Base-by-base conservation (phyloP, 2,888 invertebrate genomes). In the Orthonychiurus folsomi region DNA sequence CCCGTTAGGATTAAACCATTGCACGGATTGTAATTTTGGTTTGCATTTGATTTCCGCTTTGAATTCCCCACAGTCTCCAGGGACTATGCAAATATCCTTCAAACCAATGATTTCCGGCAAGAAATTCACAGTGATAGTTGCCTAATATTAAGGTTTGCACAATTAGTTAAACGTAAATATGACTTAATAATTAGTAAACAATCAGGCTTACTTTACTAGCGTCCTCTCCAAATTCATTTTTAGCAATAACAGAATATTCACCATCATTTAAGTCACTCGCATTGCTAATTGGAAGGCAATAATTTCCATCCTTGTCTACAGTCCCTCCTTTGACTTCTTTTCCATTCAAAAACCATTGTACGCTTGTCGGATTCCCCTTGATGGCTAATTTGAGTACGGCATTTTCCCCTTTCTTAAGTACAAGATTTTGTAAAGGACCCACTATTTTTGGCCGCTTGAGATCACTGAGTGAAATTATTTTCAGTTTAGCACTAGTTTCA, bases 71-170 rank as follows among this genome's bases (percentile, higher is more conserved):
- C 61, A 57, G 2, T 68, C 68, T 25, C 64, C 66, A 3, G 68
- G 68, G 12, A 59, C 64, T n/a, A 62, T 37, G 2, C 26, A 59
- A 2, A 66, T 48, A 24, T 64, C 64, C 70, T 84, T 84, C 56
- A 90, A 81, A 0, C 86, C 86, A 63, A 86, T 84, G 64, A 92
- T 85, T 78, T 89, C 88, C 0, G 92, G 91, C 71, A 86, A 81
- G 62, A 89, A 60, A 56, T 62, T 56, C 12, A 65, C 65, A 23
- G 62, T 56, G 21, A 65, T 60, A 3, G 52, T 52, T n/a, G 52
- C 52, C 52, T 52, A 52, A 21, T 21, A 52, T 21, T 52, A 52
- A n/a, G 9, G n/a, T 21, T 15, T 47, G 12, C 48, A 12, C 21
- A 52, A 52, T 52, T 52, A n/a, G 52, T 52, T 20, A 52, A 12